Evolutionary conservation across 1,140 invertebrate genomes (phyloP).

Genomic region (Nymphalis io): DNA sequence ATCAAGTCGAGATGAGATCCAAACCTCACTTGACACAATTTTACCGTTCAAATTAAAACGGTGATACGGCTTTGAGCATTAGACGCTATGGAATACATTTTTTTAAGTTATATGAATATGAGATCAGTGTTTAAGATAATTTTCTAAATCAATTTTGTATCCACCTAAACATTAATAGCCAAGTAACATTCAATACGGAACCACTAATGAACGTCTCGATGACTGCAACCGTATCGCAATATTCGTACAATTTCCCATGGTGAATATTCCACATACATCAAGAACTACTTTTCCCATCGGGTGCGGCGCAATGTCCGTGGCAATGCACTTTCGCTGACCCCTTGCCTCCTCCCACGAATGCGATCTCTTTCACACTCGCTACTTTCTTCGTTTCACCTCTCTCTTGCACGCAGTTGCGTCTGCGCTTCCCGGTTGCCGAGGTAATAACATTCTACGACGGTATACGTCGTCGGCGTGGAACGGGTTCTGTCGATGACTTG

Average conservation of each 20-base stretch:
- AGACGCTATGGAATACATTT: background rate
- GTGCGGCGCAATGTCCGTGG: conserved; percentile 70
- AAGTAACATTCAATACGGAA: conserved; percentile 2
- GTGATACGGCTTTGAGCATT: conserved; percentile 34
- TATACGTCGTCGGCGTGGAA: conserved; percentile 74
- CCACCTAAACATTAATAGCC: background rate
- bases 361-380: conserved; percentile 58
- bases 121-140: background rate
- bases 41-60: conserved; percentile 69
- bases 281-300: conserved; percentile 76
- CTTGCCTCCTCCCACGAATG: conserved; percentile 67
- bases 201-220: conserved; percentile 7
- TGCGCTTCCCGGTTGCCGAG: conserved; percentile 75
- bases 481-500: conserved; percentile 77
- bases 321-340: conserved; percentile 80
- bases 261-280: conserved; percentile 63
- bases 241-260: conserved; percentile 58
- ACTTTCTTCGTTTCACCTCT: conserved; percentile 58
- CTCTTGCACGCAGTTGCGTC: conserved; percentile 65
- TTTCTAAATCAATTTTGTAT: background rate
- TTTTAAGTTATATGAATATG: too few relatives aligned
- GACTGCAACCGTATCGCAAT: conserved; percentile 21
- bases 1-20: conserved; percentile 58
- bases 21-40: conserved; percentile 75
- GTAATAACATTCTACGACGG: conserved; percentile 80